A percentile compares a stretch with the other conserved stretches of the same genome.
phyloP scores from a whole-genome alignment of 2,888 invertebrate genomes.

The Azorinus chamasolen region DNA sequence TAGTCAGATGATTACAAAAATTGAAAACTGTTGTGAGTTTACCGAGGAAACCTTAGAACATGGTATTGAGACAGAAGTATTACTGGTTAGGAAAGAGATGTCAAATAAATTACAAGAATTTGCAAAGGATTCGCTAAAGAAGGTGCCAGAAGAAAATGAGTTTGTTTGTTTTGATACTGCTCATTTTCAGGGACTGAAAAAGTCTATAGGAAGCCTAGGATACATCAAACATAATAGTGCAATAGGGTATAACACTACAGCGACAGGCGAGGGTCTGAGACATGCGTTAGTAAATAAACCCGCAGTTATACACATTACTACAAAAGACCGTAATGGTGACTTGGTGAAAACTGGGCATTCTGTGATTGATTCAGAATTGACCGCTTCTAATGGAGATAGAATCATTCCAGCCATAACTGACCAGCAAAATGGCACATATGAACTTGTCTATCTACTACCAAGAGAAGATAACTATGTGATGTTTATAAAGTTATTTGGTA shows the following conservation, averaged over 20 bases:
- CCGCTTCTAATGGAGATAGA: conserved; percentile 71
- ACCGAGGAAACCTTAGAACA: conserved; percentile 87
- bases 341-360: conserved; percentile 84
- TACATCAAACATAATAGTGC: conserved; percentile 85
- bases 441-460: conserved; percentile 85
- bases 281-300: conserved; percentile 83
- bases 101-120: conserved; percentile 86
- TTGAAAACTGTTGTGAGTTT: conserved; percentile 87
- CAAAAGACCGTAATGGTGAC: conserved; percentile 84
- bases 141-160: conserved; percentile 85
- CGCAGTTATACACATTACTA: conserved; percentile 85
- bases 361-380: conserved; percentile 79
- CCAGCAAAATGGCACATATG: conserved; percentile 85
- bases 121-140: conserved; percentile 74
- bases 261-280: conserved; percentile 86
- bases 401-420: conserved; percentile 83
- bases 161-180: conserved; percentile 84
- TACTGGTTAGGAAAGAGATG: conserved; percentile 87
- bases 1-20: conserved; percentile 85
- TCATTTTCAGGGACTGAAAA: conserved; percentile 79
- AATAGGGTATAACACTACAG: conserved; percentile 85
- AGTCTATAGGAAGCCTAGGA: conserved; percentile 82
- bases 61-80: conserved; percentile 87
- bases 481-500: conserved; percentile 85
- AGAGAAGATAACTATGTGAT: conserved; percentile 86